These are phyloP conservation scores for Sparidentex hasta DNA, from an alignment of 2,797 vertebrate species.

Conservation along the genomic window DNA sequence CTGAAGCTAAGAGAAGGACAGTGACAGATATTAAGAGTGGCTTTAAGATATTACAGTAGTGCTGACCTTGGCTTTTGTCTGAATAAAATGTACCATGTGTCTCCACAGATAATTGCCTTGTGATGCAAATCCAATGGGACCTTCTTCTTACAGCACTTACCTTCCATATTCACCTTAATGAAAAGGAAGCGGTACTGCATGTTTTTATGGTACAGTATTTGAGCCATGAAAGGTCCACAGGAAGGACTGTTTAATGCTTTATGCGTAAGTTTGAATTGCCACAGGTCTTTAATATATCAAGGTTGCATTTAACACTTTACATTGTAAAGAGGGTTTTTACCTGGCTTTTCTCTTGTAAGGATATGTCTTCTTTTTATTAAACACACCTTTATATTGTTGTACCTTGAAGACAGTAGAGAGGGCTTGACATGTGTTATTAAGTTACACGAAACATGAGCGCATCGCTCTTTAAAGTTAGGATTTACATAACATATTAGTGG, in stretches of 20 bases:
- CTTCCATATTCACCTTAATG: constrained; percentile 34
- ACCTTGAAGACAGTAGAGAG: neutral
- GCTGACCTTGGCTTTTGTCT: constrained; percentile 67
- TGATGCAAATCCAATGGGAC: constrained; percentile 29
- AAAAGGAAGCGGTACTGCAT: neutral
- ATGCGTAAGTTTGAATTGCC: neutral
- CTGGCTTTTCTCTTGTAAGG: neutral
- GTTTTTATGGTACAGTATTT: constrained; percentile 12
- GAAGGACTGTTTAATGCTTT: constrained; percentile 4
- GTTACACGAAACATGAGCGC: neutral
- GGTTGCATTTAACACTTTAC: neutral
- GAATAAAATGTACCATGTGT: constrained; percentile 56
- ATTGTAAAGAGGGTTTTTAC: neutral
- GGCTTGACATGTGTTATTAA: neutral
- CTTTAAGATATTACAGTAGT: constrained; percentile 54
- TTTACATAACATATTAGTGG: neutral
- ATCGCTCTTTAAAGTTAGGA: neutral
- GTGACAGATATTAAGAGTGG: constrained; percentile 46
- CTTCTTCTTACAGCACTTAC: constrained; percentile 24
- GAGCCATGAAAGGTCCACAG: constrained; percentile 19
- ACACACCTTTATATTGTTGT: neutral
- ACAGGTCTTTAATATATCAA: neutral
- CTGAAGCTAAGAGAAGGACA: constrained; percentile 36
- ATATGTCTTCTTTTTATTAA: neutral
- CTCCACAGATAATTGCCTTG: constrained; percentile 62